These are phyloP conservation scores for Eonycteris spelaea DNA, from an alignment of 2,113 vertebrate genomes.

Conservation along the genomic window DNA sequence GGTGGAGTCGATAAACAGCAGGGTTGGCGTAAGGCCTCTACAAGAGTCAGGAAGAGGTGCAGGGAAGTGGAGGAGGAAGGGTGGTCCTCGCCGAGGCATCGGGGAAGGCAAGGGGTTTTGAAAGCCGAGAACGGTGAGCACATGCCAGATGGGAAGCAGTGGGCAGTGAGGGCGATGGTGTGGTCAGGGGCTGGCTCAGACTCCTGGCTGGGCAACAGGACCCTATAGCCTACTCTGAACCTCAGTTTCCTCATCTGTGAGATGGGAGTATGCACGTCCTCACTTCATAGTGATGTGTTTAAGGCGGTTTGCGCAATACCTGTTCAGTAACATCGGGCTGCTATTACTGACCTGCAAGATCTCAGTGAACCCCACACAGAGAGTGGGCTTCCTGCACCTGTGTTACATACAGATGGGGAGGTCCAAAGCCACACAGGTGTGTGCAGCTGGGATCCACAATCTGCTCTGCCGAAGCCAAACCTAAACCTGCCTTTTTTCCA, in stretches of 20 bases:
- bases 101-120: not conserved
- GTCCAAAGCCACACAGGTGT: not conserved
- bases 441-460: not conserved
- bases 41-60: not conserved
- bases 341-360: too few relatives aligned
- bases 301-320: slow-evolving; percentile 22
- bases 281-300: not conserved
- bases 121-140: not conserved
- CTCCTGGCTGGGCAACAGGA: not conserved
- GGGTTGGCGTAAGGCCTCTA: not conserved
- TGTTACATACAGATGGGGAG: not conserved
- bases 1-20: not conserved
- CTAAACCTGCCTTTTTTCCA: not conserved
- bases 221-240: not conserved
- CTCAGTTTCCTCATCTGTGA: not conserved
- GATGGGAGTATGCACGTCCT: not conserved
- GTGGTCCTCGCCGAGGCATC: fast-evolving
- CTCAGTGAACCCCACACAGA: fast-evolving
- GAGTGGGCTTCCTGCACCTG: not conserved
- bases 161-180: not conserved
- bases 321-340: not conserved
- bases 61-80: not conserved
- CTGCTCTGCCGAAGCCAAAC: not conserved
- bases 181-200: not conserved
- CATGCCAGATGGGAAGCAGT: not conserved